Percentiles rank a stretch among this genome's conserved stretches.
phyloP scores from a whole-genome alignment of 23 tunicate genomes.

The Halocynthia aurantium region DNA sequence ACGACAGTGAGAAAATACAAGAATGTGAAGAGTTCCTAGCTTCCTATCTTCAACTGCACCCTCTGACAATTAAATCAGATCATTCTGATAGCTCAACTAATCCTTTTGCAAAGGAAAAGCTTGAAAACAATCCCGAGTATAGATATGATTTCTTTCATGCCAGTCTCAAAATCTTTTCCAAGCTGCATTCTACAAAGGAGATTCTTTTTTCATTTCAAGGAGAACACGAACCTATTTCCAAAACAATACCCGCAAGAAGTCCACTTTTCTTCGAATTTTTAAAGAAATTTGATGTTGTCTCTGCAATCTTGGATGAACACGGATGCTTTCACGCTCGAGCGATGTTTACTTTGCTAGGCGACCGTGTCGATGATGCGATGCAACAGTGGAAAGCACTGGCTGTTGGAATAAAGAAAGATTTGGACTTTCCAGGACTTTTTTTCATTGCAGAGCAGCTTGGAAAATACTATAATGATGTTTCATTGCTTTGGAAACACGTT shows the following conservation, averaged over 20 bases:
- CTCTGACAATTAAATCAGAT: neutral
- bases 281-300: neutral
- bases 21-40: slow-evolving; percentile 54
- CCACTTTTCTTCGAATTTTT: slow-evolving; percentile 8
- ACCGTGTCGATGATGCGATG: slow-evolving; percentile 52
- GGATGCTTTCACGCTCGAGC: slow-evolving; percentile 62
- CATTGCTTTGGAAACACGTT: slow-evolving; percentile 53
- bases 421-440: slow-evolving; percentile 58
- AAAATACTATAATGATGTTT: slow-evolving; percentile 2
- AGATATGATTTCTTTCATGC: slow-evolving; percentile 4
- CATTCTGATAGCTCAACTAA: neutral
- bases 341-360: slow-evolving; percentile 18
- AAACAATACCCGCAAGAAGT: neutral
- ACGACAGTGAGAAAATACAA: slow-evolving; percentile 28
- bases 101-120: neutral
- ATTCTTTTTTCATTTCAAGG: slow-evolving; percentile 1
- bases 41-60: neutral
- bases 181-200: slow-evolving; percentile 14
- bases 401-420: slow-evolving; percentile 17
- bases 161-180: neutral
- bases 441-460: slow-evolving; percentile 58
- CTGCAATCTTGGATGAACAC: slow-evolving; percentile 14
- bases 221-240: slow-evolving; percentile 3
- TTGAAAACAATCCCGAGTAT: neutral
- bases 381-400: slow-evolving; percentile 50